Evolutionary conservation across 1,140 invertebrate species (phyloP).

Genomic region (Triops cancriformis): DNA sequence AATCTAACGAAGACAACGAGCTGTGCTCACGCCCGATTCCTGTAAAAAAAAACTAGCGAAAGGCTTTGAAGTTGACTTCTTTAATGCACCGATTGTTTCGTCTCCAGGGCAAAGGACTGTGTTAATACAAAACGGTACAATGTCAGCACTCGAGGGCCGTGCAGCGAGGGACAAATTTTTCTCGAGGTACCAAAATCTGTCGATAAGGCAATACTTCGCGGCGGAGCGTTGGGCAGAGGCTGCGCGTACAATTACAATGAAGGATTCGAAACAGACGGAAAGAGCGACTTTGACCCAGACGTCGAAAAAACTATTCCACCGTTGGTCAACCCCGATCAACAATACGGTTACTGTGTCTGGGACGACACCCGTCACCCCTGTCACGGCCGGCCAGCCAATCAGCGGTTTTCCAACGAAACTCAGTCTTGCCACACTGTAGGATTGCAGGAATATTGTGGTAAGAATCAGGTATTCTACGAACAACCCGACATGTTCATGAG

Average conservation of each 20-base stretch:
- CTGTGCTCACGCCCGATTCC: too few species aligned
- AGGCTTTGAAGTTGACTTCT: too few species aligned
- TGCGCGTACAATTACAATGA: neutral
- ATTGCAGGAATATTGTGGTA: neutral
- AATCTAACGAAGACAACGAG: too few species aligned
- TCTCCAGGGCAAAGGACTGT: neutral
- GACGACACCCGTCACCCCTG: neutral
- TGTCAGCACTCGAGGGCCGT: neutral
- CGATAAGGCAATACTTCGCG: neutral
- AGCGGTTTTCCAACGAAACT: constrained; percentile 3
- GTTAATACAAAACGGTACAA: neutral
- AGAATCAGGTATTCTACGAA: neutral
- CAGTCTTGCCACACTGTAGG: neutral
- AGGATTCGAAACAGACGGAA: neutral
- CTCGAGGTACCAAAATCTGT: neutral
- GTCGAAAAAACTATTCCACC: neutral
- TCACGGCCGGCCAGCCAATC: neutral
- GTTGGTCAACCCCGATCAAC: neutral
- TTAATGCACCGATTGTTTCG: too few species aligned
- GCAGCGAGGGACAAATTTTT: neutral
- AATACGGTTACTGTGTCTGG: neutral
- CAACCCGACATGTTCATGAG: neutral
- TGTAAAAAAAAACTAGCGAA: too few species aligned
- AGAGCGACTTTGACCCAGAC: neutral
- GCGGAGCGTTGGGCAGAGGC: neutral